phyloP scores from a whole-genome alignment of 1,140 invertebrate species.

The Lerema accius region DNA sequence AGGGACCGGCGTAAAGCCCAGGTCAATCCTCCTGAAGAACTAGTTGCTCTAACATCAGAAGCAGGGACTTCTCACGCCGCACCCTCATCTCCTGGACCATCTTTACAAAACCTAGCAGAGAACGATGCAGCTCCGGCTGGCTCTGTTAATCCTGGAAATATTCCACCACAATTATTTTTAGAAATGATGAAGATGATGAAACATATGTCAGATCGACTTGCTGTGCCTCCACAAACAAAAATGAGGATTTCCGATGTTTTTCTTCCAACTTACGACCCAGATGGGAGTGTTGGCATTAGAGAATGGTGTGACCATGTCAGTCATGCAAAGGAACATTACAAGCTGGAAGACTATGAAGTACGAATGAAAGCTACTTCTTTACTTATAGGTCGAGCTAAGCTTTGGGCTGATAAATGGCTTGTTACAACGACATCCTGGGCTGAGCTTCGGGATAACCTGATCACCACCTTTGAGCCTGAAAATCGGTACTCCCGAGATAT shows the following conservation, averaged over 20 bases:
- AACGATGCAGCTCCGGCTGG: not conserved
- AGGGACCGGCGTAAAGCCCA: no score
- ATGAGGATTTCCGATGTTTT: conserved; percentile 41
- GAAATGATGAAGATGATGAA: conserved; percentile 47
- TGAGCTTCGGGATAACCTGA: conserved; percentile 30
- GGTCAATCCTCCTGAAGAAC: no score
- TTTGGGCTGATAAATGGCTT: conserved; percentile 41
- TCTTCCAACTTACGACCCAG: conserved; percentile 46
- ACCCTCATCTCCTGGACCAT: not conserved
- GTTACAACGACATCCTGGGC: conserved; percentile 36
- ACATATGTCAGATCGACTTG: conserved; percentile 37
- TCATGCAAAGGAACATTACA: conserved; percentile 24
- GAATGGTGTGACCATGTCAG: conserved; percentile 38
- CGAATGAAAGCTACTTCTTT: conserved; percentile 38
- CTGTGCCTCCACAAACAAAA: conserved; percentile 15
- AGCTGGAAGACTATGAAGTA: conserved; percentile 34
- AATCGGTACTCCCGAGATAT: conserved; percentile 47
- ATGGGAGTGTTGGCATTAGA: conserved; percentile 35
- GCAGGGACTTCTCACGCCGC: not conserved
- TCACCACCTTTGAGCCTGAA: conserved; percentile 43
- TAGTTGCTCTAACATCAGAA: not conserved
- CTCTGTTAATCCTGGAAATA: not conserved
- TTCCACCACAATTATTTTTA: conserved; percentile 37
- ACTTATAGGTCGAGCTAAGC: conserved; percentile 38
- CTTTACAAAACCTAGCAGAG: not conserved